Base-by-base conservation (phyloP, 2,113 vertebrate species). In the Scartelaos histophorus region DNA sequence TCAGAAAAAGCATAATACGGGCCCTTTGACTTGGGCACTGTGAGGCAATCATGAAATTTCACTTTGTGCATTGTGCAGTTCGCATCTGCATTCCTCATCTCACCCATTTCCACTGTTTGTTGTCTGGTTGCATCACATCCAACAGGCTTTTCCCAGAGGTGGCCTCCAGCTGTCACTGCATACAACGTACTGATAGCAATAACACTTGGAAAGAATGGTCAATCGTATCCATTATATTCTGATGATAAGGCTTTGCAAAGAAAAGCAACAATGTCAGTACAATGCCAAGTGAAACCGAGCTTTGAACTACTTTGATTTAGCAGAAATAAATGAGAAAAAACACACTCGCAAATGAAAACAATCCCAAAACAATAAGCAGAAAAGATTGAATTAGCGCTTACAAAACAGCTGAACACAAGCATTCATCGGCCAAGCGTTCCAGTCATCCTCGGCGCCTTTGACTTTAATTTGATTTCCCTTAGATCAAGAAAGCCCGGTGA, bases 381-480 rank as follows among this genome's bases (percentile, higher is more conserved):
- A 67, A 73, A 67, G 70, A 70, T 72, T 57, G 75, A 82, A 73
- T 85, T 82, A 71, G 62, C 46, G 56, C 61, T 56, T 61, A 13
- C 66, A 64, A 69, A 83, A 80, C 80, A 72, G 70, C 66, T 70
- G 35, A 64, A 64, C 66, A 62, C 56, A 56, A 43, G 38, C 65
- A 60, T 78, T 57, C 43, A 70, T 49, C 43, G 72, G 66, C 71
- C 62, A 21, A 51, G 69, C 65, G 75, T 87, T 87, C 75, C 84
- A 82, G 75, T 75, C 73, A 62, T 82, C 71, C 72, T 75, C 78
- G 83, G 62, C 77, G 73, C 54, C 79, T 85, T 80, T 78, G 70
- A 81, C 60, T 83, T 87, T 89, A 85, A 85, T 86, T 89, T 85
- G 73, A 87, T 88, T 87, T 79, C 64, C 58, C 74, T 87, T 53